These are phyloP conservation scores for Chauna torquata DNA, from an alignment of 2,113 vertebrate species.

Conservation along the genomic window DNA sequence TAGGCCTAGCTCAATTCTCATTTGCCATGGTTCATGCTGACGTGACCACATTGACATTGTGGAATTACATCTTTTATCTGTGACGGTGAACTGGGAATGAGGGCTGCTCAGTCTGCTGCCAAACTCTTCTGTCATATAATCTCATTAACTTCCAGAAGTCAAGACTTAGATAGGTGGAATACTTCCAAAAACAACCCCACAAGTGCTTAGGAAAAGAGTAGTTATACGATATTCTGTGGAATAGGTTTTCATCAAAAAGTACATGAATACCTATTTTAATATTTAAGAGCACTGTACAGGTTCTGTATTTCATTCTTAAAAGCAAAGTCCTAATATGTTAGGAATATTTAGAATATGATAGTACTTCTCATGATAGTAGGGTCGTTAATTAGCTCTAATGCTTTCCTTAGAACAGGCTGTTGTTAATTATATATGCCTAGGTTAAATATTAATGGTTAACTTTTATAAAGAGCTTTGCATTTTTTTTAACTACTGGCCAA, in stretches of 20 bases:
- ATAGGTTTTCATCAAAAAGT: background rate
- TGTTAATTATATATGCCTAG: conserved; percentile 60
- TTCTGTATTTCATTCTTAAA: background rate
- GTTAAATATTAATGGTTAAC: conserved; percentile 62
- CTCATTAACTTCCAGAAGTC: background rate
- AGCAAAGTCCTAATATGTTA: background rate
- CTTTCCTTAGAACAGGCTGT: background rate
- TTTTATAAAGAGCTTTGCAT: conserved; percentile 45
- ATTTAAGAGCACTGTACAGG: background rate
- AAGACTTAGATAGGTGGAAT: background rate
- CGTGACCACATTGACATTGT: background rate
- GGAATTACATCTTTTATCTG: background rate
- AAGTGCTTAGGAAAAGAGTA: background rate
- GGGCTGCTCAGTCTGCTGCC: background rate
- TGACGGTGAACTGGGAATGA: background rate
- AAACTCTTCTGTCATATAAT: background rate
- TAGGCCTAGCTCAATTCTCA: background rate
- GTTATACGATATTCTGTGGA: background rate
- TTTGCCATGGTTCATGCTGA: background rate
- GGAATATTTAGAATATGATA: background rate
- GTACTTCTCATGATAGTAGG: background rate
- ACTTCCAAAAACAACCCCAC: background rate
- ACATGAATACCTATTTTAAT: background rate
- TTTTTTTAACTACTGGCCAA: conserved; percentile 48
- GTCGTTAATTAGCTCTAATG: conserved; percentile 37